Conservation (phyloP, 2,113 vertebrate genomes). For the Calyptommatus sinebrachiatus region DNA sequence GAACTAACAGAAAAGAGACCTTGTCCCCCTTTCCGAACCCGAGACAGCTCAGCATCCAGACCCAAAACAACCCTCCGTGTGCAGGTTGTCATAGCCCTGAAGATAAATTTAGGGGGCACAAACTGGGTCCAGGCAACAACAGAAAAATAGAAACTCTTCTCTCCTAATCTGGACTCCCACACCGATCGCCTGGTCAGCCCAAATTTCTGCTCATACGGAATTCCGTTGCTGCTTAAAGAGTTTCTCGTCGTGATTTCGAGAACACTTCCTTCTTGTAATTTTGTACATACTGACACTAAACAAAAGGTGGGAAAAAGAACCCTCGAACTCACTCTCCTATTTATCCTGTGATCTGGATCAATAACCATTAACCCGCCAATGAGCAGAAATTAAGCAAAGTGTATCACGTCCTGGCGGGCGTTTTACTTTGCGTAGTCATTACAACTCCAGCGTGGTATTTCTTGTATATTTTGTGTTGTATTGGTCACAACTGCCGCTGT, state of each 20-base stretch:
- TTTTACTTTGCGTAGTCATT: background rate
- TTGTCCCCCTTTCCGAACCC: too few species aligned
- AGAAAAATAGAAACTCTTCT: too few species aligned
- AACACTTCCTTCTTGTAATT: background rate
- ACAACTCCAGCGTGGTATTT: background rate
- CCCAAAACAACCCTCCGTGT: too few species aligned
- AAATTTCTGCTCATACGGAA: too few species aligned
- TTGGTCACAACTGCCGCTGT: rapidly evolving
- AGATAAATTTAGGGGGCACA: too few species aligned
- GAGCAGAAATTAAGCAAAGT: rapidly evolving
- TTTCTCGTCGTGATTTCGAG: rapidly evolving
- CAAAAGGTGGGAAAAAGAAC: background rate
- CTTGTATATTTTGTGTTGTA: rapidly evolving
- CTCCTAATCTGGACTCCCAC: too few species aligned
- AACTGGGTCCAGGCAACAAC: too few species aligned
- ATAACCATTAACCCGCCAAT: background rate
- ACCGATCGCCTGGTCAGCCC: too few species aligned
- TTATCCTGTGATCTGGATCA: background rate
- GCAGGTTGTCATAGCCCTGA: too few species aligned
- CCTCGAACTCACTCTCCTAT: background rate
- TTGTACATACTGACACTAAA: conserved; percentile 32
- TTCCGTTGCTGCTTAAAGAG: too few species aligned
- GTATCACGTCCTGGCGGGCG: rapidly evolving
- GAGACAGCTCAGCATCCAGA: too few species aligned
- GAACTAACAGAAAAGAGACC: too few species aligned